phyloP scores from a whole-genome alignment of 2,888 invertebrate genomes.

The Mellilla xanthometata region DNA sequence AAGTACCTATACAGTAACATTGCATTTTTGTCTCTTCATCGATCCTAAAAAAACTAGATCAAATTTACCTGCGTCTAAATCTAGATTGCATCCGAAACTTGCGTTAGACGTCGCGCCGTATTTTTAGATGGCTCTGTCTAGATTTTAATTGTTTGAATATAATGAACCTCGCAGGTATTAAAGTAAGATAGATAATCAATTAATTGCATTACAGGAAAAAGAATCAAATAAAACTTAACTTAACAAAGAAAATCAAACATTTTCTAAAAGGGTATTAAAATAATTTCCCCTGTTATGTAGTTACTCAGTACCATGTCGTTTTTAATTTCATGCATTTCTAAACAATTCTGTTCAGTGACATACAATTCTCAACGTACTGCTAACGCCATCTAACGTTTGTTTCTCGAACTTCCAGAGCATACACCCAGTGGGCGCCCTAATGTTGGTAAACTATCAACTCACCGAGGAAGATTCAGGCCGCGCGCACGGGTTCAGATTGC shows the following conservation, averaged over 20 bases:
- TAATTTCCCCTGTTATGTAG: too few species aligned
- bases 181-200: too few species aligned
- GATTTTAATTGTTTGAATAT: too few species aligned
- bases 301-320: too few species aligned
- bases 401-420: conserved; percentile 83
- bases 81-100: conserved; percentile 1
- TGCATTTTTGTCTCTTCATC: conserved; percentile 5
- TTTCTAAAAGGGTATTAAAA: too few species aligned
- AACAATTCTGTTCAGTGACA: too few species aligned
- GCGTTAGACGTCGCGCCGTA: neutral
- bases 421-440: conserved; percentile 94
- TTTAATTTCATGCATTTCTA: too few species aligned
- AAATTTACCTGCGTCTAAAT: neutral
- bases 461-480: conserved; percentile 85
- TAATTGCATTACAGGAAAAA: too few species aligned
- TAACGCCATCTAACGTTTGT: conserved; percentile 20
- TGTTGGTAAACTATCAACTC: conserved; percentile 92
- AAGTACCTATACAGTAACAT: neutral
- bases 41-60: neutral
- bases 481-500: conserved; percentile 87
- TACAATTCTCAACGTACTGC: too few species aligned
- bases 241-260: too few species aligned
- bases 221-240: too few species aligned
- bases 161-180: too few species aligned
- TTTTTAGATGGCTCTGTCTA: neutral